These are phyloP conservation scores for Holothuria glaberrima DNA, from an alignment of 35 echinoderm and acorn worm species.

Conservation along the genomic window DNA sequence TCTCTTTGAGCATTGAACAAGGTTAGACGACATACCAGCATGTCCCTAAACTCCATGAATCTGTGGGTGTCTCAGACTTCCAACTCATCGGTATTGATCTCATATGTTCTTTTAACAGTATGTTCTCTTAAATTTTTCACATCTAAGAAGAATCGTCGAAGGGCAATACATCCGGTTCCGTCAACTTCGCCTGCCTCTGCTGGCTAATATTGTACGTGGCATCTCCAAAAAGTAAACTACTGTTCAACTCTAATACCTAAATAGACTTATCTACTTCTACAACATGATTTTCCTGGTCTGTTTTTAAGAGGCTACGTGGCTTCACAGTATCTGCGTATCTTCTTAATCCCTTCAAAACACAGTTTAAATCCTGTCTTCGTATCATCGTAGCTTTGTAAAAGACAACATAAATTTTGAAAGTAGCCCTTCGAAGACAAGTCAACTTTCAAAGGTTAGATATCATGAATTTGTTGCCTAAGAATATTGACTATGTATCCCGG, in stretches of 20 bases:
- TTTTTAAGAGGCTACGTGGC: conserved; percentile 33
- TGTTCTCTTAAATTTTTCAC: conserved; percentile 9
- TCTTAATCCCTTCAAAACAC: conserved; percentile 44
- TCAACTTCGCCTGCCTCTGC: conserved; percentile 54
- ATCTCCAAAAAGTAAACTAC: conserved; percentile 57
- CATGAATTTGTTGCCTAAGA: no score
- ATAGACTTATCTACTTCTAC: conserved; percentile 56
- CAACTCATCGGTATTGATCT: conserved; percentile 28
- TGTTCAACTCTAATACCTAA: conserved; percentile 49
- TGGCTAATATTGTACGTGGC: conserved; percentile 21
- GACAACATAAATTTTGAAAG: conserved; percentile 36
- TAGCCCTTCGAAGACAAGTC: no score
- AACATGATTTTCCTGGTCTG: conserved; percentile 42
- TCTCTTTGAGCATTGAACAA: conserved; percentile 74
- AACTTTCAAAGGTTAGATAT: conserved; percentile 41
- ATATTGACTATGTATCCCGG: no score
- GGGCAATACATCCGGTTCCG: conserved; percentile 37
- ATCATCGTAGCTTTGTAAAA: neutral
- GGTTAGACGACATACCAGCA: conserved; percentile 62
- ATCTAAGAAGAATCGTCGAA: conserved; percentile 42
- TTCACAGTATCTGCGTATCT: conserved; percentile 55
- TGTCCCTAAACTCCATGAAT: conserved; percentile 59
- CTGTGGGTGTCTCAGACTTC: conserved; percentile 35
- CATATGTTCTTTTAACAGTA: neutral
- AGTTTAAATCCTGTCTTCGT: conserved; percentile 64